Percentiles rank a stretch among this genome's conserved stretches.
Evolutionary conservation across 2,113 vertebrate genomes (phyloP).

Genomic region (Chamaetylas fuelleborni): DNA sequence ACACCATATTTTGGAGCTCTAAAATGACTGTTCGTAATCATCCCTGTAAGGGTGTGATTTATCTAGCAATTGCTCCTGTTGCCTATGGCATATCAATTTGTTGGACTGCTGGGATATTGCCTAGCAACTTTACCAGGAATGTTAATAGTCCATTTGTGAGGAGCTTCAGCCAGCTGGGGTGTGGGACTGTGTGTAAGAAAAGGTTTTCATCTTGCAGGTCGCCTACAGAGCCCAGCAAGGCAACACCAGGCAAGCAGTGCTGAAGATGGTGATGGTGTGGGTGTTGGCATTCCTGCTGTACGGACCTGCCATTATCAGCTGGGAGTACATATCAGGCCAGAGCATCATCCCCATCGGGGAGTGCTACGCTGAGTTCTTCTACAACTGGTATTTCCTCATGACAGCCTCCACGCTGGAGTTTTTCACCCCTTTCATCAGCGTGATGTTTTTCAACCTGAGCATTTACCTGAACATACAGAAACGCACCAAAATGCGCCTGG

Average conservation of each 20-base stretch:
- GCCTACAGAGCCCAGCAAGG: slow-evolving; percentile 81
- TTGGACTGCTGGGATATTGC: background rate
- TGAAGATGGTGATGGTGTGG: slow-evolving; percentile 82
- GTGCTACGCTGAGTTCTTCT: slow-evolving; percentile 80
- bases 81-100: background rate
- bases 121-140: slow-evolving; percentile 29
- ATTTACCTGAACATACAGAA: slow-evolving; percentile 83
- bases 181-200: background rate
- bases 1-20: background rate
- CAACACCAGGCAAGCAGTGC: slow-evolving; percentile 67
- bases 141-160: background rate
- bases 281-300: slow-evolving; percentile 80
- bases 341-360: slow-evolving; percentile 73
- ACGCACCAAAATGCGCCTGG: slow-evolving; percentile 72
- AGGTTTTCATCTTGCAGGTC: slow-evolving; percentile 58
- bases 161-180: background rate
- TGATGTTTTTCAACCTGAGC: slow-evolving; percentile 81
- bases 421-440: slow-evolving; percentile 82
- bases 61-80: background rate
- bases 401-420: slow-evolving; percentile 80
- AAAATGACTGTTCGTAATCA: background rate
- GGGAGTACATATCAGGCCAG: slow-evolving; percentile 75
- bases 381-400: slow-evolving; percentile 85
- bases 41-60: background rate
- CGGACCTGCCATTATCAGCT: slow-evolving; percentile 81